Evolutionary conservation across 2,797 vertebrate genomes (phyloP), one percentile per base, ranked within the genome.

Genomic region (Limnodromus scolopaceus): DNA sequence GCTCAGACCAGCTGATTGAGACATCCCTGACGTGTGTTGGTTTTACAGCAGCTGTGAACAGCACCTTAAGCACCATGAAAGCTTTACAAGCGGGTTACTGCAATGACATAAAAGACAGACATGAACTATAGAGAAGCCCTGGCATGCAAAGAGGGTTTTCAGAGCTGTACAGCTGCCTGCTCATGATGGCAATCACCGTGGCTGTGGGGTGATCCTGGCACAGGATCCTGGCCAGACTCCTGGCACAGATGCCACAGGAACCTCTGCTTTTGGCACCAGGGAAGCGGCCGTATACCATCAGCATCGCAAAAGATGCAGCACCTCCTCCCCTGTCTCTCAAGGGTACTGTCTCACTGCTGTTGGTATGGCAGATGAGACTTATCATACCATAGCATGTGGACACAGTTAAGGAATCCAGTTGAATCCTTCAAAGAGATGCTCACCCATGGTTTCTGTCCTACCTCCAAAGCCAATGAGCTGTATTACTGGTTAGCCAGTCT

Each of bases 201-300:
- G 55, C 51, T 85, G 43, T 3, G 8, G 17, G 6, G 22, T 36
- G 51, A 32, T 32, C 28, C 51, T 54, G 28, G 51, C 51, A 54
- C 30, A 54, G 51, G 51, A 11, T 54, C 51, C 51, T 54, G 28
- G 34, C 24, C 46, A 70, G 36, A 32, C 8, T 65, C 3, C 51
- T 66, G 49, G 43, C 55, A 28, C 0, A 0, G 43, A 13, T 45
- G 30, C 27, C 20, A 13, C 6, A 2, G 3, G 16, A 71, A 36
- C 7, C 27, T 87, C 48, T 75, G 43, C n/a, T 71, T 60, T 69
- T 84, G 39, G n/a, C 36, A 25, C 11, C 6, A 75, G 43, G 45
- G 30, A 70, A 63, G n/a, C 18, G 77, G 48, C 16, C 17, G 9
- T 3, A 13, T 3, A 43, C 13, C 28, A 39, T 20, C 48, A 66